Conservation (phyloP, 2,888 invertebrate genomes). For the Mayetiola destructor region DNA sequence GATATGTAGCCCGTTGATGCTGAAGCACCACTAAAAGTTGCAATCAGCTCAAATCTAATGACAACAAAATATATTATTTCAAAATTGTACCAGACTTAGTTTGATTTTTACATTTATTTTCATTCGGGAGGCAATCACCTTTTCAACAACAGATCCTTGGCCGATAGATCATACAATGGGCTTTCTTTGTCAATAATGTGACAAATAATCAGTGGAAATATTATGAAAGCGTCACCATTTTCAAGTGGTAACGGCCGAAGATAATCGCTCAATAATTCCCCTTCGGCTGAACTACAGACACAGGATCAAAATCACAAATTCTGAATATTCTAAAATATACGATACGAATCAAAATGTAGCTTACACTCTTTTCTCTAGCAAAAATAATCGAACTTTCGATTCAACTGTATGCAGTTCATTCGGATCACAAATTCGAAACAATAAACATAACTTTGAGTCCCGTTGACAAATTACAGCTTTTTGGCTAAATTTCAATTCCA, state of each 20-base stretch:
- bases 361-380: constrained; percentile 15
- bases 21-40: constrained; percentile 67
- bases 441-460: constrained; percentile 65
- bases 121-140: constrained; percentile 20
- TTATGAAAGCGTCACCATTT: constrained; percentile 48
- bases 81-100: too few species aligned
- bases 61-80: not conserved
- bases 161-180: constrained; percentile 62
- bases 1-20: constrained; percentile 60
- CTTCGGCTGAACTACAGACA: constrained; percentile 40
- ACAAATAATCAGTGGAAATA: constrained; percentile 71
- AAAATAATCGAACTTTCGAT: constrained; percentile 58
- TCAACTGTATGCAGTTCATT: constrained; percentile 82
- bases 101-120: not conserved
- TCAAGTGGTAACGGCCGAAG: constrained; percentile 48
- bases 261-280: constrained; percentile 52
- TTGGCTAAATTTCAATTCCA: constrained; percentile 28
- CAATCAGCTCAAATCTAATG: constrained; percentile 58
- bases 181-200: constrained; percentile 58
- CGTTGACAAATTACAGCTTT: constrained; percentile 72
- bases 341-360: too few species aligned
- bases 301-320: not conserved
- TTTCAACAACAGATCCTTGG: constrained; percentile 53
- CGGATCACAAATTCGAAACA: constrained; percentile 84
- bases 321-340: not conserved